Base-by-base conservation (phyloP, 2,113 vertebrate species). In the Heliornis fulica region DNA sequence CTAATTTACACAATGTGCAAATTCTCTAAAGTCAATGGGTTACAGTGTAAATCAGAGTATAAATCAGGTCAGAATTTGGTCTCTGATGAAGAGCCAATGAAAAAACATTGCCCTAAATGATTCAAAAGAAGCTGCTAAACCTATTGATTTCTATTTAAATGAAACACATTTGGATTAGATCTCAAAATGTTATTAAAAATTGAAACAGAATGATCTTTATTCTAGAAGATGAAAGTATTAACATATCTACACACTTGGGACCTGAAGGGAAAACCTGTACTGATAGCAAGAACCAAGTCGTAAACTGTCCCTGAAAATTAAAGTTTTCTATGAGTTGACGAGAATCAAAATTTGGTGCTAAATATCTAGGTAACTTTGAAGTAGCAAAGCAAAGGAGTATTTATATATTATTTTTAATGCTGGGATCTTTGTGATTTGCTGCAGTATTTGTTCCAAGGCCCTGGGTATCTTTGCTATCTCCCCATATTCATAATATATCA, bases 131-230 rank as follows among this genome's bases (percentile, higher is more conserved):
- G 72, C 4, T 7, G 53, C 56, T 92, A 93, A 96, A 64, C 38
- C 34, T 88, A 92, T 86, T 81, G 87, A 83, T 92, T 96, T 95
- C 90, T 83, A 70, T 94, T 95, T 93, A 95, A 95, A 84, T 83
- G 15, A 90, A 92, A 92, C 69, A 70, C 3, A 0, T 56, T 87
- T 84, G 79, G 60, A 87, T 68, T 89, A 72, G 68, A 43, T 48
- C 79, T 92, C 88, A 94, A 93, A 93, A 93, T 23, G 15, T 84
- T 94, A 90, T 96, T 94, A 92, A 96, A 93, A 96, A 95, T 72
- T 94, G 82, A 87, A 90, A 83, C 14, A 77, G 78, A 87, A 83
- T 45, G 6, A 70, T 86, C 75, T 75, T 92, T 83, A 75, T 88
- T 88, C 79, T 70, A 75, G 64, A 81, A 88, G 79, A 71, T 81